These are phyloP conservation scores for Drosophila pectinifera DNA, from an alignment of 1,140 invertebrate species.

Conservation along the genomic window DNA sequence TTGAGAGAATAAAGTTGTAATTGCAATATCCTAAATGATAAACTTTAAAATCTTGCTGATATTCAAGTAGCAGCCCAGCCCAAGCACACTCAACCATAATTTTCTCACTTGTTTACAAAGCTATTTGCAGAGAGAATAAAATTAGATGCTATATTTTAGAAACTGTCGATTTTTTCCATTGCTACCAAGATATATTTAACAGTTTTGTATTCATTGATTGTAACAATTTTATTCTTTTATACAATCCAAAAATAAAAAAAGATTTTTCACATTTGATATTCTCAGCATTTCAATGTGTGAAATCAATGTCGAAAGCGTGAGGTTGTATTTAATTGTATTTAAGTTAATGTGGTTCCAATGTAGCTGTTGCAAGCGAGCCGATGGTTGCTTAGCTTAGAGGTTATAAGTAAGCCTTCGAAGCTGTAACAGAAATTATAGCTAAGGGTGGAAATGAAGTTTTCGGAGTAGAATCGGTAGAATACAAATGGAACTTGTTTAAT, in stretches of 20 bases:
- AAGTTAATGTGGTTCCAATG: slow-evolving; percentile 23
- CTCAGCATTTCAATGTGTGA: slow-evolving; percentile 49
- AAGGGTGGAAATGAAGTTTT: slow-evolving; percentile 51
- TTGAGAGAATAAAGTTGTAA: too few species aligned
- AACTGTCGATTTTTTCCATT: neutral
- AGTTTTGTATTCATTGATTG: neutral
- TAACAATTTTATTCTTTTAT: slow-evolving; percentile 21
- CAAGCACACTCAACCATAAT: too few species aligned
- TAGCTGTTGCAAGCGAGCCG: slow-evolving; percentile 34
- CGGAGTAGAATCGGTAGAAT: slow-evolving; percentile 30
- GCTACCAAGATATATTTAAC: neutral
- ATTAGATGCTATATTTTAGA: too few species aligned
- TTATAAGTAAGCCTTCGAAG: slow-evolving; percentile 39
- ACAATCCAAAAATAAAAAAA: slow-evolving; percentile 21
- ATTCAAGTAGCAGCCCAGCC: too few species aligned
- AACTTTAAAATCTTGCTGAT: too few species aligned
- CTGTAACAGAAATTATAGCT: slow-evolving; percentile 67
- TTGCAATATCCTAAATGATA: too few species aligned
- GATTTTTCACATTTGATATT: slow-evolving; percentile 51
- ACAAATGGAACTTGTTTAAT: slow-evolving; percentile 37
- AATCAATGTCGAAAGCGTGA: slow-evolving; percentile 45
- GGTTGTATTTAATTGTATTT: slow-evolving; percentile 18
- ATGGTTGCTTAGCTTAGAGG: slow-evolving; percentile 13
- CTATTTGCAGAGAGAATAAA: too few species aligned
- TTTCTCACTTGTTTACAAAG: too few species aligned